Evolutionary conservation across 1,140 invertebrate genomes (phyloP).

Genomic region (Drosophila trapezifrons): DNA sequence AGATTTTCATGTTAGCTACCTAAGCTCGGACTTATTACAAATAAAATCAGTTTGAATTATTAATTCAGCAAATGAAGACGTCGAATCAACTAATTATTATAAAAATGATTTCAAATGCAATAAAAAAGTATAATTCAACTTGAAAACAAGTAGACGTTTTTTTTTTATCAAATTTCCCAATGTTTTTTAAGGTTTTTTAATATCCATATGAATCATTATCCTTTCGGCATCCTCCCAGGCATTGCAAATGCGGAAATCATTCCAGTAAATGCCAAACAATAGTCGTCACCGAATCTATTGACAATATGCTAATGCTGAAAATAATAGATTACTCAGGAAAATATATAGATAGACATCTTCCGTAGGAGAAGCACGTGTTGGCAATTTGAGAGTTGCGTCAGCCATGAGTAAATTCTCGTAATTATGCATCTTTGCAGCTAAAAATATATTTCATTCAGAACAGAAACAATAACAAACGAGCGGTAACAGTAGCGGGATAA

Average conservation of each 20-base stretch:
- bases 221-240: background rate
- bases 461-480: constrained; percentile 17
- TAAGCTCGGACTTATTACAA: too few relatives aligned
- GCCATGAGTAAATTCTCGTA: constrained; percentile 5
- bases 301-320: constrained; percentile 11
- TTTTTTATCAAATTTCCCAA: too few relatives aligned
- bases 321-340: background rate
- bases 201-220: background rate
- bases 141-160: fast-evolving
- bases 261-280: constrained; percentile 5
- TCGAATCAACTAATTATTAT: too few relatives aligned
- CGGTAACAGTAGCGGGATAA: constrained; percentile 10
- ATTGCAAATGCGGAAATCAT: constrained; percentile 21
- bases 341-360: background rate
- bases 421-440: constrained; percentile 19
- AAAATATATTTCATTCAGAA: constrained; percentile 32
- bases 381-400: constrained; percentile 34
- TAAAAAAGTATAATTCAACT: background rate
- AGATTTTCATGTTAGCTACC: too few relatives aligned
- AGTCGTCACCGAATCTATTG: constrained; percentile 32
- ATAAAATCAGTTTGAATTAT: too few relatives aligned
- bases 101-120: background rate
- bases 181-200: background rate
- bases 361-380: constrained; percentile 41
- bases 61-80: too few relatives aligned